These are phyloP conservation scores for Glaucopsyche alexis DNA, from an alignment of 2,888 invertebrate species.

Conservation along the genomic window DNA sequence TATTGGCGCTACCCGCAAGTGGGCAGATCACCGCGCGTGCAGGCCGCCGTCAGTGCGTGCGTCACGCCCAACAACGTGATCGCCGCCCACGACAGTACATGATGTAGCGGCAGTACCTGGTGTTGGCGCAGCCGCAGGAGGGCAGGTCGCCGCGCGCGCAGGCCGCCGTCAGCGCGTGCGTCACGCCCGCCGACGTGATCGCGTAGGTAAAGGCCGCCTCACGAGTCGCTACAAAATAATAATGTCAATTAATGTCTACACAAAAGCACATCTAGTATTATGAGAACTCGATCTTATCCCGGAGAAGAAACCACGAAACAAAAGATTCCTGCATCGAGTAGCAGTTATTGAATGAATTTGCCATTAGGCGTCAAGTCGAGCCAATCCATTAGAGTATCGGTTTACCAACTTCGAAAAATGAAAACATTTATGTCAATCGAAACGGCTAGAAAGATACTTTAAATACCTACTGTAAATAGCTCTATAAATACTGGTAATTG, in stretches of 20 bases:
- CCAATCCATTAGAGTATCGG: too few relatives aligned
- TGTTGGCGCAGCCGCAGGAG: conserved; percentile 86
- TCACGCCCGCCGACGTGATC: conserved; percentile 94
- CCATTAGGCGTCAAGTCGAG: too few relatives aligned
- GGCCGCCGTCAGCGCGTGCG: conserved; percentile 93
- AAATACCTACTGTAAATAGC: too few relatives aligned
- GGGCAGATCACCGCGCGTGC: conserved; percentile 93
- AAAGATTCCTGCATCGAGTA: too few relatives aligned
- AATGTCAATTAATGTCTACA: background rate
- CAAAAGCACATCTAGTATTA: too few relatives aligned
- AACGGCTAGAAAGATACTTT: too few relatives aligned
- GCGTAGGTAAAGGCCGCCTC: conserved; percentile 98
- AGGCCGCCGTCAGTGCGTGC: conserved; percentile 94
- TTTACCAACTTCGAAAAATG: too few relatives aligned
- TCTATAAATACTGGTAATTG: conserved; percentile 10
- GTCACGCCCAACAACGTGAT: conserved; percentile 96
- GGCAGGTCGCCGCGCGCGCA: conserved; percentile 95
- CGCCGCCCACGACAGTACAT: conserved; percentile 63
- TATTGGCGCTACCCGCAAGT: conserved; percentile 92
- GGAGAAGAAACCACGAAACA: too few relatives aligned
- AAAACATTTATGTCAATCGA: too few relatives aligned
- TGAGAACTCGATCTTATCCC: too few relatives aligned
- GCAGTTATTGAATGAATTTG: too few relatives aligned
- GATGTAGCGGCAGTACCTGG: conserved; percentile 46
- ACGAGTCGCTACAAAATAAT: conserved; percentile 83